Evolutionary conservation across 2,888 invertebrate genomes (phyloP).

Genomic region (Plebejus argus): DNA sequence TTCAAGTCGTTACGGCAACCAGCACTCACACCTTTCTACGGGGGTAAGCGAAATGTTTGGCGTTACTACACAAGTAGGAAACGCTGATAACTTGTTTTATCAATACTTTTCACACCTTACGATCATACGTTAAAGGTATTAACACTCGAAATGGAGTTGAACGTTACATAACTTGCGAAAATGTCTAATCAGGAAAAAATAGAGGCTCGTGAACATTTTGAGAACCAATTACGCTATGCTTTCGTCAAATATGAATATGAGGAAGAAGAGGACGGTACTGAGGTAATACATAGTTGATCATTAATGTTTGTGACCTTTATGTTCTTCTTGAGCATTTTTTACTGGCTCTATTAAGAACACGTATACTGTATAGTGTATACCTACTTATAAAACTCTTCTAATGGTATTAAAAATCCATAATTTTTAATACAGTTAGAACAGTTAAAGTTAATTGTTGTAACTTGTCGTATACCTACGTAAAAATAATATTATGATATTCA

Average conservation of each 20-base stretch:
- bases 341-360: no score
- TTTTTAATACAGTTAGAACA: no score
- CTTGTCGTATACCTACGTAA: no score
- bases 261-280: slow-evolving; percentile 66
- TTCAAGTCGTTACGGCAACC: background rate
- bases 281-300: slow-evolving; percentile 52
- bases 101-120: slow-evolving; percentile 68
- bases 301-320: background rate
- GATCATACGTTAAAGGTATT: slow-evolving; percentile 38
- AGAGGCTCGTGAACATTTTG: slow-evolving; percentile 68
- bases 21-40: background rate
- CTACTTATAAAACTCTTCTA: no score
- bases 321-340: no score
- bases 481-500: no score
- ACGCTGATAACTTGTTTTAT: slow-evolving; percentile 58
- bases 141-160: slow-evolving; percentile 43
- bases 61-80: background rate
- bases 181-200: slow-evolving; percentile 59
- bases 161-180: slow-evolving; percentile 34
- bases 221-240: slow-evolving; percentile 68
- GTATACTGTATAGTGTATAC: no score
- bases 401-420: no score
- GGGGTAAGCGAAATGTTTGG: background rate
- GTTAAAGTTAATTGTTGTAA: no score
- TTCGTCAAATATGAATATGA: slow-evolving; percentile 68